These are phyloP conservation scores for Eristalinus sepulchralis DNA, from an alignment of 2,888 invertebrate species.

Conservation along the genomic window DNA sequence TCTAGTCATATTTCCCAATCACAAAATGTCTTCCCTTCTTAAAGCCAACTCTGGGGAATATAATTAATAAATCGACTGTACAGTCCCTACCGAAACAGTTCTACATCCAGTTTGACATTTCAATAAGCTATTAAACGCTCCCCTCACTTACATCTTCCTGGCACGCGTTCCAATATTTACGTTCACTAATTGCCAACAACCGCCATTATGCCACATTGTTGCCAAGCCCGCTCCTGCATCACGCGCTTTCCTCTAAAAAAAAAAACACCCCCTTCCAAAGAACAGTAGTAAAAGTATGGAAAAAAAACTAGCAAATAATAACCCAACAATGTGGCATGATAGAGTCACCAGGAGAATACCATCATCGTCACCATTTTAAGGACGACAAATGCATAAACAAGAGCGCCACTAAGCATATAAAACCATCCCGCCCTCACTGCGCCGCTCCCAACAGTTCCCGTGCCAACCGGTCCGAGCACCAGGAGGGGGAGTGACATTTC, in stretches of 20 bases:
- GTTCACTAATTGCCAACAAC: slow-evolving; percentile 15
- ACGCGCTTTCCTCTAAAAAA: neutral
- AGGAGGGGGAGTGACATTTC: slow-evolving; percentile 31
- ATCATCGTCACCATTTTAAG: neutral
- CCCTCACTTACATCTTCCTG: neutral
- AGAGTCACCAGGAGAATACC: slow-evolving; percentile 9
- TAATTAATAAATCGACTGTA: too few relatives aligned
- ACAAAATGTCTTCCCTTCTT: too few relatives aligned
- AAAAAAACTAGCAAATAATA: neutral
- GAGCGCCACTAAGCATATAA: slow-evolving; percentile 20
- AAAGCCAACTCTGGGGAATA: too few relatives aligned
- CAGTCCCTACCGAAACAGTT: too few relatives aligned
- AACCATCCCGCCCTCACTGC: neutral
- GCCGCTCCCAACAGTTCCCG: neutral
- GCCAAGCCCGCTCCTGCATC: neutral
- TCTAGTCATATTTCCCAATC: too few relatives aligned
- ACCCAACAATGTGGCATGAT: slow-evolving; percentile 12
- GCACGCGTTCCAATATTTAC: neutral
- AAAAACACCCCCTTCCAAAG: neutral
- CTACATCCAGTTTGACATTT: neutral
- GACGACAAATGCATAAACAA: slow-evolving; percentile 31
- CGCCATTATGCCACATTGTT: slow-evolving; percentile 4
- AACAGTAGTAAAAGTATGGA: neutral
- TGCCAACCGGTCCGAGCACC: neutral
- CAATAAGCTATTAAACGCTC: neutral